phyloP scores from a whole-genome alignment of 2,888 invertebrate species.

The Noctua janthina region DNA sequence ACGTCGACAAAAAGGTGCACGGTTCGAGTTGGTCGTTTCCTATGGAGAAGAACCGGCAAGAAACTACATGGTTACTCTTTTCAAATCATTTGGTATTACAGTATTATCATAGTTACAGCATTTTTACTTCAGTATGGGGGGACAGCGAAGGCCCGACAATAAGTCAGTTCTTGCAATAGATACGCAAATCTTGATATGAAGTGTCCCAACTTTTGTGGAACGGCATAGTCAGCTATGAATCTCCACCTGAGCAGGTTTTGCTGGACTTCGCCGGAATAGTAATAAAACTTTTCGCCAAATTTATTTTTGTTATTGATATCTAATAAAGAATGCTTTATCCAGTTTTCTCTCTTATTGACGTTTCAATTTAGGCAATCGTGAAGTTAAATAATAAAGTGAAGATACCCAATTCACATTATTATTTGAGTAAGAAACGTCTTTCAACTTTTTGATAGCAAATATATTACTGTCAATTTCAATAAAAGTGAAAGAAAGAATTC shows the following conservation, averaged over 20 bases:
- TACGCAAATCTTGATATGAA: background rate
- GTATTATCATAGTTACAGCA: too few relatives aligned
- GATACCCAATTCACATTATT: slow-evolving; percentile 11
- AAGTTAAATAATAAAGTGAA: slow-evolving; percentile 25
- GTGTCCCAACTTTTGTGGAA: background rate
- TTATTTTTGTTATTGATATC: background rate
- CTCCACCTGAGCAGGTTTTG: background rate
- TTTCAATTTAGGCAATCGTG: background rate
- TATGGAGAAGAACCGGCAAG: too few relatives aligned
- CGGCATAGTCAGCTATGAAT: background rate
- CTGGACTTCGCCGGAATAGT: background rate
- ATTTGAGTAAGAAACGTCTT: slow-evolving; percentile 26
- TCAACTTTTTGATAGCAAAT: slow-evolving; percentile 48
- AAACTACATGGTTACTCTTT: too few relatives aligned
- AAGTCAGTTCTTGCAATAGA: background rate
- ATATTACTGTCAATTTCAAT: slow-evolving; percentile 43
- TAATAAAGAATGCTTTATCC: background rate
- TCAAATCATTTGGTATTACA: too few relatives aligned
- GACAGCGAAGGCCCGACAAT: too few relatives aligned
- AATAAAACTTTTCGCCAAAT: background rate
- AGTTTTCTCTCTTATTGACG: background rate
- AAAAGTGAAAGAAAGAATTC: slow-evolving; percentile 36
- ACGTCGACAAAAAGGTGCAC: too few relatives aligned
- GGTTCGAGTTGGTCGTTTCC: too few relatives aligned
- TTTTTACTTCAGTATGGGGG: too few relatives aligned